Evolutionary conservation across 2,797 vertebrate genomes (phyloP).

Genomic region (Silurus aristotelis): DNA sequence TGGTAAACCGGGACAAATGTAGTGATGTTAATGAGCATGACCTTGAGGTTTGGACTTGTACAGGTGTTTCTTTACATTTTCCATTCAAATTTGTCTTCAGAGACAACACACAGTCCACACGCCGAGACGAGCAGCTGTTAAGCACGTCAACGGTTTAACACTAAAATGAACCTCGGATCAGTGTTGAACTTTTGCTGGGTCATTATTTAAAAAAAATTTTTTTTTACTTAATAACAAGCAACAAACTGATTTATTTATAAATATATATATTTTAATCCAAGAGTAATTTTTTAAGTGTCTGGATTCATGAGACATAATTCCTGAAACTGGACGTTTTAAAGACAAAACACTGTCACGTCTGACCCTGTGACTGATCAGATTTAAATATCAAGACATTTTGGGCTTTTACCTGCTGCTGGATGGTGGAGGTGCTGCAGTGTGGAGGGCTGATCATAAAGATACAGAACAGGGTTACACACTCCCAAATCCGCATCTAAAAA

Average conservation of each 20-base stretch:
- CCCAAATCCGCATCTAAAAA: slow-evolving; percentile 48
- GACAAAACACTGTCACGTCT: not conserved
- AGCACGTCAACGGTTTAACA: not conserved
- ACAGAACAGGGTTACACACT: slow-evolving; percentile 43
- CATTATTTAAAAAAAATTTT: no score
- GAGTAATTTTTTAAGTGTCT: not conserved
- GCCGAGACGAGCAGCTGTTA: not conserved
- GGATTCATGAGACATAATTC: not conserved
- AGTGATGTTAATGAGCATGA: not conserved
- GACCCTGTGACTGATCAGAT: not conserved
- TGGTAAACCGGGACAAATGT: not conserved
- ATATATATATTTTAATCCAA: not conserved
- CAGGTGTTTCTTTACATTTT: not conserved
- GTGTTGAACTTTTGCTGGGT: not conserved
- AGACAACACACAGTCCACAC: not conserved
- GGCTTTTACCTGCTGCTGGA: slow-evolving; percentile 43
- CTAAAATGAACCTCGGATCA: not conserved
- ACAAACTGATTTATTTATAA: not conserved
- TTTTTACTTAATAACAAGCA: not conserved
- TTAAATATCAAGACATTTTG: not conserved
- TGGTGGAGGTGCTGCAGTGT: slow-evolving; percentile 24
- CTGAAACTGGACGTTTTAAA: no score
- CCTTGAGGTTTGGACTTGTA: not conserved
- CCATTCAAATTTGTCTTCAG: not conserved
- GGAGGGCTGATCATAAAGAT: slow-evolving; percentile 29